Conservation (phyloP, 2,113 vertebrate species). For the Poecile atricapillus region DNA sequence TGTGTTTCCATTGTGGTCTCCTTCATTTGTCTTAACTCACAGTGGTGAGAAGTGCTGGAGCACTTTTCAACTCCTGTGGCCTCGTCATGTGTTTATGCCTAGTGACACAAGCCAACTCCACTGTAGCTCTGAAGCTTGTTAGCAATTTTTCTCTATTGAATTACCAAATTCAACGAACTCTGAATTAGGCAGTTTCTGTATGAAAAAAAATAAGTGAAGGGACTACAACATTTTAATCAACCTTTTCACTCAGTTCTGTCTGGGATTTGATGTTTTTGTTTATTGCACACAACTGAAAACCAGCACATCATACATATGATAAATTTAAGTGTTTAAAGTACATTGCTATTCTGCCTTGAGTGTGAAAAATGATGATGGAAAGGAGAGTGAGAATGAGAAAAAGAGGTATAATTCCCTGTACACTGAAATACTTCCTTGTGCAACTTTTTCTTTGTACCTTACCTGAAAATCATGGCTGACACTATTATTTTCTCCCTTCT, state of each 20-base stretch:
- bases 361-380: not conserved
- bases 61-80: not conserved
- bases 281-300: not conserved
- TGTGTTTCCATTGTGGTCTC: not conserved
- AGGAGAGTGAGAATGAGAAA: not conserved
- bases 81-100: not conserved
- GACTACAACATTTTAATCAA: not conserved
- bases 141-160: not conserved
- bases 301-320: not conserved
- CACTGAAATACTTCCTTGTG: not conserved
- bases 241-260: not conserved
- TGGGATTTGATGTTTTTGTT: not conserved
- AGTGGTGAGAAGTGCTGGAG: not conserved
- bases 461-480: not conserved
- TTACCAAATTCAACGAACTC: not conserved
- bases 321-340: not conserved
- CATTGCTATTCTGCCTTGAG: not conserved
- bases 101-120: not conserved
- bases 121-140: not conserved
- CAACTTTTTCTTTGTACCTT: not conserved
- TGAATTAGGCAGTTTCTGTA: not conserved
- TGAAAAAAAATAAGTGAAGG: not conserved
- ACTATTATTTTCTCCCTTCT: not conserved
- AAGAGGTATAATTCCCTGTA: not conserved
- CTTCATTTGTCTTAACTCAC: not conserved